Percentiles rank a stretch among this genome's conserved stretches.
Evolutionary conservation across 92 coral and sea anemone species (phyloP).

Genomic region (Desmophyllum pertusum): DNA sequence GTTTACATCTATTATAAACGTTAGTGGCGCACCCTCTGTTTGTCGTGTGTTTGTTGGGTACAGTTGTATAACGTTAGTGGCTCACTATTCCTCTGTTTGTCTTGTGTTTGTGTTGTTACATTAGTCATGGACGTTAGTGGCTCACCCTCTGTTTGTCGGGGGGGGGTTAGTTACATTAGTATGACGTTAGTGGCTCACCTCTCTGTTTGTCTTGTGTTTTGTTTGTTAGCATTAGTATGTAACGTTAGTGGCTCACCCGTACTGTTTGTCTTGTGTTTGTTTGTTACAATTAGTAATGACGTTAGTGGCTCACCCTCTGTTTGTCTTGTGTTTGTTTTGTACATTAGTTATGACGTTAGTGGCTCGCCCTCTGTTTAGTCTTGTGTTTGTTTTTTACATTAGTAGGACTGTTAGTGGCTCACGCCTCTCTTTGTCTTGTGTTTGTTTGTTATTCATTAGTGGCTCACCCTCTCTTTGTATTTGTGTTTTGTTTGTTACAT

Average conservation of each 20-base stretch:
- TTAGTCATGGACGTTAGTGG: not conserved
- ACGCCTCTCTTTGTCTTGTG: not conserved
- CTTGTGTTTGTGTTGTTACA: not conserved
- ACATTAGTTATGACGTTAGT: not conserved
- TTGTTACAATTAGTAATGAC: not conserved
- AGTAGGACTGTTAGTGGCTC: not conserved
- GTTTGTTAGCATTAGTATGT: too few relatives aligned
- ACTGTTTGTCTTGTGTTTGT: not conserved
- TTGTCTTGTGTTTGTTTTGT: not conserved
- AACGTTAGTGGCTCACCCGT: too few relatives aligned
- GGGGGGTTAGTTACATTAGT: too few relatives aligned
- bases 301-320: not conserved
- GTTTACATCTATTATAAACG: not conserved
- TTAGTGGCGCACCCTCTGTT: not conserved
- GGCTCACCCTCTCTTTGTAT: not conserved
- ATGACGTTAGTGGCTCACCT: not conserved
- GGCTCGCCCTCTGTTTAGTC: not conserved
- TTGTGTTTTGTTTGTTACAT: not conserved
- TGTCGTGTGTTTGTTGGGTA: not conserved
- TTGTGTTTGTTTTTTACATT: not conserved
- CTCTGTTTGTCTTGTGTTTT: not conserved
- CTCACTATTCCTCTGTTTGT: not conserved
- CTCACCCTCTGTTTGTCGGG: not conserved
- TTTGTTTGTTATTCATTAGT: not conserved
- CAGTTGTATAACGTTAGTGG: not conserved